Evolutionary conservation across 2,797 vertebrate genomes (phyloP), one percentile per base, ranked within the genome.

Genomic region (Harpagifer antarcticus): DNA sequence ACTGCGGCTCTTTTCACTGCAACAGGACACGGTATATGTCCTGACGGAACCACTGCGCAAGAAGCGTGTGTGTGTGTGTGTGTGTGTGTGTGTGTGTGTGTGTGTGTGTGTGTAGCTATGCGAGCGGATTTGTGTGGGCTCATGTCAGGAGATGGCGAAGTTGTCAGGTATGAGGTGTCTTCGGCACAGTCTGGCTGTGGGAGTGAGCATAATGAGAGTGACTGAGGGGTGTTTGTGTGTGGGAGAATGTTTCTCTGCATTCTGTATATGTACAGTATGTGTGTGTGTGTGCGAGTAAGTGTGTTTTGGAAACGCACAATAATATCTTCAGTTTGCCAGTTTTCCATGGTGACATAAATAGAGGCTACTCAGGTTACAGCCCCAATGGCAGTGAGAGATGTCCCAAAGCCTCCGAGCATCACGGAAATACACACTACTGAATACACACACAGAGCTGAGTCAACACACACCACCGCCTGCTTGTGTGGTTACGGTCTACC

Each of bases 81-180:
- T 75, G 72, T 68, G 69, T 79, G 69, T 74, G 72, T 67, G 69
- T 78, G 69, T 75, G 72, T 67, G 69, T 78, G 69, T 74, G 71
- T 64, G 68, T 79, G 69, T 75, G 72, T 23, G 23, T 45, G 55
- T 48, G 63, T 49, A 20, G 57, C 66, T 83, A 57, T 63, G 76
- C 3, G 2, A 70, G 62, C 15, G 8, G 14, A 72, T 83, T 62
- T 89, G 90, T 89, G 91, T 92, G 88, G 91, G 90, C 59, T 83
- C 27, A 47, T 92, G 91, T 90, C 88, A 92, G 86, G 81, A 80
- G 83, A 89, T 78, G 86, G 87, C 91, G 88, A 82, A 87, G 89
- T 87, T 91, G 90, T 91, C 91, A 93, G 91, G 90, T 92, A 90
- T 88, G 90, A 92, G 91, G 91, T 76, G 88, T 90, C 90, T 91